Base-by-base conservation (phyloP, 2,113 vertebrate genomes). In the Cebus imitator region DNA sequence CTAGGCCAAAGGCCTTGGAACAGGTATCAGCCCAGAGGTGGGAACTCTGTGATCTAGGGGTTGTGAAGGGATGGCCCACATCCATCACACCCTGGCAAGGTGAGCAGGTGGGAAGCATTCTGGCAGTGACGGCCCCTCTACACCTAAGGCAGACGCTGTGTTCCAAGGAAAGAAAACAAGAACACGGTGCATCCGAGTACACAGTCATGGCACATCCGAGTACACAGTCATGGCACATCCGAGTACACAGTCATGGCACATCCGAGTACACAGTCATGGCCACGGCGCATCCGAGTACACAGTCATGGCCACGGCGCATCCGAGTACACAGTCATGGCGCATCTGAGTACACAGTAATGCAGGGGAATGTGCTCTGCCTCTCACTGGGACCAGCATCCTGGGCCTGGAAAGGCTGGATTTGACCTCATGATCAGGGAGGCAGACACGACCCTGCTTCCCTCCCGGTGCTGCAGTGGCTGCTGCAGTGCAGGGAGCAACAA, bases 111-210 rank as follows among this genome's bases (percentile, higher is more conserved):
- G 58, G 57, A 21, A 37, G 12, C 9, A 3, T 25, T 32, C 81
- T 40, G 30, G 30, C 1, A 21, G 37, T 45, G 5, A 1, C 1
- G 1, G 17, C 52, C 57, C 48, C 13, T 18, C 40, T 17, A 0
- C 2, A 13, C 6, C 12, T 32, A 35, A 11, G 0, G 6, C 27
- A 64, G 45, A 30, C 0, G 3, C 35, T 50, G 10, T 37, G 10
- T 35, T 57, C 68, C 27, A 8, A 17, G 21, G 4, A 18, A 17
- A 2, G 17, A 48, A 40, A 43, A 30, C 7, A 40, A n/a, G 48
- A 48, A 17, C 30, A 1, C 0, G 0, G 23, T 5, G 16, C 66
- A 68, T 68, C 14, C 16, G 66, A 68, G 13, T 48, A 14, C 27
- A 18, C 16, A 2, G 8, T 8, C 50, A 16, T 4, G 14, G 50